Percentiles rank a stretch among this genome's conserved stretches.
Conservation (phyloP, 2,113 vertebrate genomes). For the Tauraco erythrolophus region DNA sequence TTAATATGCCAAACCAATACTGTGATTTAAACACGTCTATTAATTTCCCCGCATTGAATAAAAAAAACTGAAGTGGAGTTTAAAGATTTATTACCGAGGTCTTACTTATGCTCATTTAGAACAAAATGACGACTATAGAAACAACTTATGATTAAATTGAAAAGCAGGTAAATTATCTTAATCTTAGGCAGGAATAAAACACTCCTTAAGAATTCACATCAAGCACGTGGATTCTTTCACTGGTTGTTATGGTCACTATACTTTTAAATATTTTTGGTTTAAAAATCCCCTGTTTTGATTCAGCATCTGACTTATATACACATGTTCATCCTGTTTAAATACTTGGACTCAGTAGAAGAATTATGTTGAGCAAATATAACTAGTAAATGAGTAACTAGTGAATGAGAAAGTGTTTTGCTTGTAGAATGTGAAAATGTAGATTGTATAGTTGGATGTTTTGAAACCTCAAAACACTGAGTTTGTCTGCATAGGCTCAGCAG, state of each 20-base stretch:
- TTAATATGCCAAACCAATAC: conserved; percentile 2
- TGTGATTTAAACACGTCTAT: neutral
- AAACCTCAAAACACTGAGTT: neutral
- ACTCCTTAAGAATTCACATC: neutral
- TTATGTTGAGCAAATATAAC: neutral
- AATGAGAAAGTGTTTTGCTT: neutral
- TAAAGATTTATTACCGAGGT: neutral
- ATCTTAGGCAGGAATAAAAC: neutral
- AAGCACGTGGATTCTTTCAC: neutral
- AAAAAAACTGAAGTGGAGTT: neutral
- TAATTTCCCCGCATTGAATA: neutral
- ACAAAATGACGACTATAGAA: neutral
- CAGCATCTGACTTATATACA: neutral
- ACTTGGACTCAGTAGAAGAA: neutral
- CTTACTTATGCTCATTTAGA: neutral
- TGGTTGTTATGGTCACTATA: neutral
- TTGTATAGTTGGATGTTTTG: neutral
- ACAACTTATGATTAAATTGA: neutral
- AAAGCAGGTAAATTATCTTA: neutral
- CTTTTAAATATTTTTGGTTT: neutral
- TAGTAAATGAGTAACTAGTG: neutral
- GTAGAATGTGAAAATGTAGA: neutral
- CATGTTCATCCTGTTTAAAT: neutral
- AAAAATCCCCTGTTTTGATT: neutral
- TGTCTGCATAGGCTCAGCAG: neutral